Base-by-base conservation (phyloP, 2,113 vertebrate species). In the Ariopsis seemanni region DNA sequence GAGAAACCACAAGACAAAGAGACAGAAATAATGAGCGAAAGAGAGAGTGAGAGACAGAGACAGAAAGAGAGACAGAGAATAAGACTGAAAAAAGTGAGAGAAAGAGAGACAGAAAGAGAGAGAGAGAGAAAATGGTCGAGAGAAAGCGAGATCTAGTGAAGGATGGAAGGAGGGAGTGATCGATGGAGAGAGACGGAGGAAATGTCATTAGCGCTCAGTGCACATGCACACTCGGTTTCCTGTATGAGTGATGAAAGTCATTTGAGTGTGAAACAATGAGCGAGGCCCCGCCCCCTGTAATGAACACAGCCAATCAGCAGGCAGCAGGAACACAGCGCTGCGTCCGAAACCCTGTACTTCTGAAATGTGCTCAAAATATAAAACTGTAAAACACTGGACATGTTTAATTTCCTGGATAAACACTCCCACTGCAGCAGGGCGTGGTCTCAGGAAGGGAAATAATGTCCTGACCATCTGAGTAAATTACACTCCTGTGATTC, bases 211-310 rank as follows among this genome's bases (percentile, higher is more conserved):
- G 18, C 17, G 25, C 62, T 53, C 65, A 74, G 67, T 62, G 22
- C 80, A 77, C 86, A 90, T 20, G 69, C 71, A 85, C 84, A 72
- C 82, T 84, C 67, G 27, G 12, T 27, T 53, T n/a, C 50, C 11
- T 55, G 75, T 55, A 17, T 3, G 75, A 17, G 6, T 55, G 74
- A 52, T 77, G 11, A 12, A 22, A 75, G 34, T 48, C 7, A 74
- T 20, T 48, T 9, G 30, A 20, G 48, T 52, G 74, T 52, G 22
- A 77, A 12, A n/a, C 48, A n/a, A 4, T n/a, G 48, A 52, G 6
- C 10, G 1, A 77, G 22, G 8, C 11, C 75, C 71, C 12, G 14
- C 75, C 75, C 75, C 75, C 52, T 30, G 2, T 20, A 42, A 53
- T 14, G 11, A 84, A 9, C n/a, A 7, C 65, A 84, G 67, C 83